A percentile compares a stretch with the other conserved stretches of the same genome.
Conservation (phyloP, 2,113 vertebrate genomes). For the Felis chaus region DNA sequence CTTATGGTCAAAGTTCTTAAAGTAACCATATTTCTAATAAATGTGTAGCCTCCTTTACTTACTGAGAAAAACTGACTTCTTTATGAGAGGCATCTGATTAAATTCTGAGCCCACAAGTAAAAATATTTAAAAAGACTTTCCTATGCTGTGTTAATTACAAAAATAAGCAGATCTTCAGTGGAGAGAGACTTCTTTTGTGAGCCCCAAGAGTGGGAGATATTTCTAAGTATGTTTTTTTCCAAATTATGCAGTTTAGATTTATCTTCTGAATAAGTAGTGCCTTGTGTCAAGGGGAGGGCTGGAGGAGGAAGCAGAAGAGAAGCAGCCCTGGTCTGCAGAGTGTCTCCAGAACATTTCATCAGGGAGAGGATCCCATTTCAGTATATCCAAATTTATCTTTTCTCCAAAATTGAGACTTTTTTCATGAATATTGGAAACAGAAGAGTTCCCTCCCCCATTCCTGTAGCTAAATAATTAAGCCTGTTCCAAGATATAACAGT, state of each 20-base stretch:
- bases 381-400: background rate
- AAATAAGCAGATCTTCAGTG: conserved; percentile 3
- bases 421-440: conserved; percentile 42
- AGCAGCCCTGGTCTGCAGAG: background rate
- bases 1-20: background rate
- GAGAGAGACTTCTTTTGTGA: background rate
- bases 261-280: conserved; percentile 33
- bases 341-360: background rate
- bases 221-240: background rate
- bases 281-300: background rate
- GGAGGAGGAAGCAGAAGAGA: background rate
- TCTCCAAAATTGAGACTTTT: background rate
- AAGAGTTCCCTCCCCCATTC: background rate
- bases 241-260: conserved; percentile 48
- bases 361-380: background rate
- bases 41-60: background rate
- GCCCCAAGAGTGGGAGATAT: background rate
- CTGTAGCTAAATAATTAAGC: conserved; percentile 29
- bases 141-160: background rate
- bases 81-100: background rate
- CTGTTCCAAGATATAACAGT: background rate
- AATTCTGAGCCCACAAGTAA: background rate
- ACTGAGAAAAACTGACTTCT: background rate
- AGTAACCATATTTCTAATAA: background rate
- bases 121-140: background rate